Conservation (phyloP, 2,113 vertebrate species). For the Galbula dea region DNA sequence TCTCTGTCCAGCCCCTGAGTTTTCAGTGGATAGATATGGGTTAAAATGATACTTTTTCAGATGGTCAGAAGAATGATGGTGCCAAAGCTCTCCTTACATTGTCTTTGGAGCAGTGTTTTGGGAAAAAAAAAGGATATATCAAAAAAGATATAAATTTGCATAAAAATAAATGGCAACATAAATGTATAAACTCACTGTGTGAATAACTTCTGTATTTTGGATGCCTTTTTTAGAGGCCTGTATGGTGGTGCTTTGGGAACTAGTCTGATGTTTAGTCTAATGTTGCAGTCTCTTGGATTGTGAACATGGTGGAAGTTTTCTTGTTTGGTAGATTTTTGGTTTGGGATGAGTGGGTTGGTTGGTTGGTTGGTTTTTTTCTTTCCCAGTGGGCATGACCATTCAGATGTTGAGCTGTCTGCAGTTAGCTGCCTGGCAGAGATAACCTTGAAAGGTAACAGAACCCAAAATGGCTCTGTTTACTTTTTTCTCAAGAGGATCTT, state of each 20-base stretch:
- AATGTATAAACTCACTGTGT: background rate
- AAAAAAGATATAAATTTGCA: background rate
- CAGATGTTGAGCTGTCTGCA: background rate
- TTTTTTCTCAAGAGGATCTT: background rate
- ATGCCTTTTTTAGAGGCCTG: background rate
- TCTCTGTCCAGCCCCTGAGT: background rate
- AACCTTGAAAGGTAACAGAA: background rate
- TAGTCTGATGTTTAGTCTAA: background rate
- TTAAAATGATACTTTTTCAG: background rate
- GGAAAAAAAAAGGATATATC: no score
- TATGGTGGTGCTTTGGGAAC: background rate
- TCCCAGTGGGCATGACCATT: background rate
- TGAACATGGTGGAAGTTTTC: background rate
- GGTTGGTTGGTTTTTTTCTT: background rate
- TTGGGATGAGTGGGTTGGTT: background rate
- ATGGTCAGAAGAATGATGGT: background rate
- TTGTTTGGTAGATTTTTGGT: background rate
- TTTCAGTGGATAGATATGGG: background rate
- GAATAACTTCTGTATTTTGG: background rate
- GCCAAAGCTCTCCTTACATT: background rate
- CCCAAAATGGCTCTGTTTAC: background rate
- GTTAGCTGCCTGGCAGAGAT: background rate
- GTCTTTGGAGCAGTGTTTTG: background rate
- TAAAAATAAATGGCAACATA: background rate
- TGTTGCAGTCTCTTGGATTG: background rate